phyloP scores from a whole-genome alignment of 2,797 vertebrate genomes.

The Paramormyrops hopkinsi region DNA sequence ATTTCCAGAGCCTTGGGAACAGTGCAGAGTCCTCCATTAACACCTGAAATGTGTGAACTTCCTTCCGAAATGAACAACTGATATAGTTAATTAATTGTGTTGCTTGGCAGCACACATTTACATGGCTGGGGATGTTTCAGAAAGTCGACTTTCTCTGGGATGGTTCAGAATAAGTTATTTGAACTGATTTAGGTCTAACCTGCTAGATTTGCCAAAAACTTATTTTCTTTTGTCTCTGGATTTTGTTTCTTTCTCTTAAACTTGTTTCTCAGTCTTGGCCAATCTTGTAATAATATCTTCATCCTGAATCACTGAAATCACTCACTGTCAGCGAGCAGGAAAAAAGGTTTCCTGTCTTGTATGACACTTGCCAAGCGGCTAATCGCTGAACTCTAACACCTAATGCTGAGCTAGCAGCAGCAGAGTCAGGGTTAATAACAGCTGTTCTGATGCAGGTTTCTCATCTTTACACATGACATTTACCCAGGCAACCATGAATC shows the following conservation, averaged over 20 bases:
- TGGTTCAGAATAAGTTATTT: neutral
- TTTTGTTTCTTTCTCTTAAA: neutral
- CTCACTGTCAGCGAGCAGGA: neutral
- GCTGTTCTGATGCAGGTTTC: neutral
- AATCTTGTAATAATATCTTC: neutral
- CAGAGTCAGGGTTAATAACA: neutral
- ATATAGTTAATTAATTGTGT: neutral
- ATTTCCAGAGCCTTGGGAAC: neutral
- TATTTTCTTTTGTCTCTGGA: neutral
- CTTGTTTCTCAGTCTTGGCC: neutral
- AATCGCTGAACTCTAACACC: neutral
- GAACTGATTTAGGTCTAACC: neutral
- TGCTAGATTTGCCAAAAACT: neutral
- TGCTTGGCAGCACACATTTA: neutral
- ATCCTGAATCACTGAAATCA: neutral
- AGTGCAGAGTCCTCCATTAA: neutral
- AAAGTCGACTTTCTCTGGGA: neutral
- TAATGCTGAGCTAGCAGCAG: neutral
- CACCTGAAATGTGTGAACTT: neutral
- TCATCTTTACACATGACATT: neutral
- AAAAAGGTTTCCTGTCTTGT: neutral
- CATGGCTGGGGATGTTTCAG: neutral
- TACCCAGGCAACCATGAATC: neutral
- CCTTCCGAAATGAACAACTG: neutral
- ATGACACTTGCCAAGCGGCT: neutral